These are phyloP conservation scores for Oceanites oceanicus DNA, from an alignment of 2,113 vertebrate genomes.

Conservation along the genomic window DNA sequence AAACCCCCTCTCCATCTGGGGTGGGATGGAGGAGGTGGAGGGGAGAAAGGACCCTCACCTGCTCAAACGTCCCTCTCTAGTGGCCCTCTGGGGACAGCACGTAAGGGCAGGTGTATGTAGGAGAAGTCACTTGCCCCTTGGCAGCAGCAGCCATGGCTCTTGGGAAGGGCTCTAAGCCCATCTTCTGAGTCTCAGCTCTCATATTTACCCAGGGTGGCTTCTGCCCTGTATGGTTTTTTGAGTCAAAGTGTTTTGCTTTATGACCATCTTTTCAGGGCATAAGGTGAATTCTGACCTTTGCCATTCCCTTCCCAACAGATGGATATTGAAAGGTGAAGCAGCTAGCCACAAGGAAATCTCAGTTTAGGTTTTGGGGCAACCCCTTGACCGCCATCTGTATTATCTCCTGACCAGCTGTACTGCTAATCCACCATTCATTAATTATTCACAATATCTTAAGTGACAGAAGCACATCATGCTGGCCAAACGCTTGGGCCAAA, in stretches of 20 bases:
- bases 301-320: background rate
- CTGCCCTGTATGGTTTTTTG: rapidly evolving
- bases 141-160: background rate
- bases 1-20: background rate
- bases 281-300: background rate
- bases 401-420: background rate
- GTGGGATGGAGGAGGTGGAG: background rate
- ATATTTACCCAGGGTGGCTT: background rate
- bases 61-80: rapidly evolving
- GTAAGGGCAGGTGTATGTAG: background rate
- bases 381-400: background rate
- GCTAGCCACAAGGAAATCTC: background rate
- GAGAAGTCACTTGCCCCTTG: rapidly evolving
- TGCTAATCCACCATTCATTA: background rate
- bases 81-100: background rate
- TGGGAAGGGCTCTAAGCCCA: background rate
- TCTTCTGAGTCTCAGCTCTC: background rate
- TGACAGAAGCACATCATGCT: background rate
- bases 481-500: background rate
- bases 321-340: background rate
- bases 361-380: background rate
- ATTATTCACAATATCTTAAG: background rate
- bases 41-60: rapidly evolving
- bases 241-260: background rate
- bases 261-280: background rate